Conservation (phyloP, 2,797 vertebrate genomes). For the Cercopithecus diana region DNA sequence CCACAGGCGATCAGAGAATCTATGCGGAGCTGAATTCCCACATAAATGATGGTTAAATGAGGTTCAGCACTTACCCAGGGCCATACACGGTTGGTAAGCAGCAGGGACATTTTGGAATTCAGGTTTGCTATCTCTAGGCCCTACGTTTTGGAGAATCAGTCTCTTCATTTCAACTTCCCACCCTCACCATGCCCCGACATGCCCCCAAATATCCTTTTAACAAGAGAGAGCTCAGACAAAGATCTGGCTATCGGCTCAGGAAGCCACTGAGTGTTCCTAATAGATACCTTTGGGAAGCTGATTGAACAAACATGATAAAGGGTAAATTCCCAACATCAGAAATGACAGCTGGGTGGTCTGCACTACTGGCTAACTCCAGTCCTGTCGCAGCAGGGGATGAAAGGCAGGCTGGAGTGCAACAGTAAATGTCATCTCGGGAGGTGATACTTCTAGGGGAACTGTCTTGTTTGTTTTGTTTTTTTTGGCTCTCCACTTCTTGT, state of each 20-base stretch:
- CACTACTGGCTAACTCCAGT: neutral
- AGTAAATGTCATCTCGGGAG: too few relatives aligned
- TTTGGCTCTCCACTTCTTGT: neutral
- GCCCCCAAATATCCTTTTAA: neutral
- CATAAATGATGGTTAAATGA: neutral
- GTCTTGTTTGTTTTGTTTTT: neutral
- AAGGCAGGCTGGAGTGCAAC: neutral
- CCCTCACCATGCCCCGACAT: neutral
- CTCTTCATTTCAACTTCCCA: neutral
- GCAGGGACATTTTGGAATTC: neutral
- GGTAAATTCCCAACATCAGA: neutral
- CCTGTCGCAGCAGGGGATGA: accelerated
- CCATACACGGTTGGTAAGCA: accelerated
- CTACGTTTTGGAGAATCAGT: neutral
- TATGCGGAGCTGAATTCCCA: neutral
- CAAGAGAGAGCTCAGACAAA: neutral
- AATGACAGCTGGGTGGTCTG: neutral
- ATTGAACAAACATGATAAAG: neutral
- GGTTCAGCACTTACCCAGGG: neutral
- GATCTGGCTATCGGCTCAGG: neutral
- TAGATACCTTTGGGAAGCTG: neutral
- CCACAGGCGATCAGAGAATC: too few relatives aligned
- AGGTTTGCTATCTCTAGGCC: neutral
- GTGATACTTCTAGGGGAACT: neutral
- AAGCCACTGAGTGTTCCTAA: neutral